Conservation (phyloP, 2,113 vertebrate species). For the Naja naja region DNA sequence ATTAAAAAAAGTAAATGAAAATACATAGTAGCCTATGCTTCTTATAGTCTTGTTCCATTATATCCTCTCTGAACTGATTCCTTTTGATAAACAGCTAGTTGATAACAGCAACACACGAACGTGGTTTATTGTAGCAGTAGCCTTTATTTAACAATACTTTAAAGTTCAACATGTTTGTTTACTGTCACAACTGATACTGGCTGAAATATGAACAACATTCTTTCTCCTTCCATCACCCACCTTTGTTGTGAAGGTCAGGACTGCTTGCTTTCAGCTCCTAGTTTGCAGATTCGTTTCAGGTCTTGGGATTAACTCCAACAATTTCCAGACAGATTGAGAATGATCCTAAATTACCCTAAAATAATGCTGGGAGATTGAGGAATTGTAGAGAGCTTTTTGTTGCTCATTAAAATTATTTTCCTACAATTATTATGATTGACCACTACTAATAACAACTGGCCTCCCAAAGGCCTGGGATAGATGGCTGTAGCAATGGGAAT, state of each 20-base stretch:
- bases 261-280: fast-evolving
- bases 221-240: background rate
- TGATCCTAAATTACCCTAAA: background rate
- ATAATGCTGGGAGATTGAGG: background rate
- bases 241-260: background rate
- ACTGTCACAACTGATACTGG: background rate
- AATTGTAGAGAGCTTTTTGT: slow-evolving; percentile 9
- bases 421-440: background rate
- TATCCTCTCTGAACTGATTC: background rate
- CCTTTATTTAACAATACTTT: background rate
- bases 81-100: slow-evolving; percentile 1
- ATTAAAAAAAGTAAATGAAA: background rate
- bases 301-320: background rate
- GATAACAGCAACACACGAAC: slow-evolving; percentile 1
- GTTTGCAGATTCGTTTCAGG: background rate
- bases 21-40: background rate
- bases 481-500: background rate
- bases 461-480: background rate
- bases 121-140: background rate
- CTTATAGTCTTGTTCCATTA: background rate
- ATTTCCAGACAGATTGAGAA: background rate
- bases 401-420: background rate
- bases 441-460: background rate
- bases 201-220: background rate
- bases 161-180: background rate